Conservation (phyloP, 2,113 vertebrate species). For the Halcyon malimbica region DNA sequence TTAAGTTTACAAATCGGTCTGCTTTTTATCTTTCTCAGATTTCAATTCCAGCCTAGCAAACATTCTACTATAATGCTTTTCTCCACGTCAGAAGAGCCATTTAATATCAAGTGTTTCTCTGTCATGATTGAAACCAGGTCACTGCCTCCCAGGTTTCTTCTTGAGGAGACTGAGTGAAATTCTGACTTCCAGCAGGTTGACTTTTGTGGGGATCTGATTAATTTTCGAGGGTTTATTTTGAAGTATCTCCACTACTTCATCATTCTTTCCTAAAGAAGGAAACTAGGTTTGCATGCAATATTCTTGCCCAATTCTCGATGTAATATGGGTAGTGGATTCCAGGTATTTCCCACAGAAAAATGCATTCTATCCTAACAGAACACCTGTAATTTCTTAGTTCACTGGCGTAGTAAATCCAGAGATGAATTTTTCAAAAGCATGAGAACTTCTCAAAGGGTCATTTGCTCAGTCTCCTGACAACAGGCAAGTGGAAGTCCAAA, state of each 20-base stretch:
- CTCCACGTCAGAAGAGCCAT: background rate
- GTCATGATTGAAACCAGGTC: background rate
- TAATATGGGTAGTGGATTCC: background rate
- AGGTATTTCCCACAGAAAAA: background rate
- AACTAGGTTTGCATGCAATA: background rate
- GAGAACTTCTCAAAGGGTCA: background rate
- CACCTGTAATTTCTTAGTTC: background rate
- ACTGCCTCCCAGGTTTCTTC: background rate
- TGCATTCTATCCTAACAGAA: background rate
- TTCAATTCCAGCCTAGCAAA: background rate
- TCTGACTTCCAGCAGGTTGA: background rate
- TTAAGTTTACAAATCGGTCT: background rate
- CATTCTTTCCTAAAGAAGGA: background rate
- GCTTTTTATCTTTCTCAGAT: background rate
- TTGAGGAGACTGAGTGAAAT: background rate
- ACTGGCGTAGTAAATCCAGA: background rate
- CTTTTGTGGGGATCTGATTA: background rate
- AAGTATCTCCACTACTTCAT: background rate
- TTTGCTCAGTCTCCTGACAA: background rate
- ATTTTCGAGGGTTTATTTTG: background rate
- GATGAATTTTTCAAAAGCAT: background rate
- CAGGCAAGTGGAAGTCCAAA: background rate
- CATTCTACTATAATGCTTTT: background rate
- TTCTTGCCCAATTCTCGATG: background rate
- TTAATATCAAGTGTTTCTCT: background rate